Evolutionary conservation across 23 tunicate genomes (phyloP).

Genomic region (Styela clava): DNA sequence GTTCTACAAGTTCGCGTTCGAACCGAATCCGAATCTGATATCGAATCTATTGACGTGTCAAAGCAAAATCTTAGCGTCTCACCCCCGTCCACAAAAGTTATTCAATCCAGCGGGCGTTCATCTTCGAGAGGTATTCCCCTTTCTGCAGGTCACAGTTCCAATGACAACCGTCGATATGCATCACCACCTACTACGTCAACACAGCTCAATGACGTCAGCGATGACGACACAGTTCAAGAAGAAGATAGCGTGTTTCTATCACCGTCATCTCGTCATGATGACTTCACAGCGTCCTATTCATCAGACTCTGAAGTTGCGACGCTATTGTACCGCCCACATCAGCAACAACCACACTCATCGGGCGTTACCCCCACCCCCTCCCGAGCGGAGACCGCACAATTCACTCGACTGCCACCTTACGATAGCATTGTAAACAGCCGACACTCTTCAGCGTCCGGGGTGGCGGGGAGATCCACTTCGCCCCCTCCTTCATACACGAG

Average conservation of each 20-base stretch:
- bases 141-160: not conserved
- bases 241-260: not conserved
- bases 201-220: constrained; percentile 18
- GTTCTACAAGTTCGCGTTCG: constrained; percentile 19
- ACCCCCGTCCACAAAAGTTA: constrained; percentile 9
- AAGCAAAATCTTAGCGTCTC: constrained; percentile 3
- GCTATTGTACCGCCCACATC: not conserved
- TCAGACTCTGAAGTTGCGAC: constrained; percentile 34
- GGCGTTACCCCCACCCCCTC: not conserved
- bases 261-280: constrained; percentile 27
- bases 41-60: not conserved
- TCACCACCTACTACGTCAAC: constrained; percentile 26
- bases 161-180: constrained; percentile 9
- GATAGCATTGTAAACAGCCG: constrained; percentile 64
- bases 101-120: not conserved
- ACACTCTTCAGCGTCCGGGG: constrained; percentile 21
- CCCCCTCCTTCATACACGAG: constrained; percentile 83
- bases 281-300: not conserved
- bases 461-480: constrained; percentile 16
- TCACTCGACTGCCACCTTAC: constrained; percentile 61
- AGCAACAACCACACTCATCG: not conserved
- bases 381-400: constrained; percentile 3
- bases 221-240: constrained; percentile 9
- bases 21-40: constrained; percentile 10
- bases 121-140: not conserved